Conservation (phyloP, 2,113 vertebrate species). For the Laterallus jamaicensis region DNA sequence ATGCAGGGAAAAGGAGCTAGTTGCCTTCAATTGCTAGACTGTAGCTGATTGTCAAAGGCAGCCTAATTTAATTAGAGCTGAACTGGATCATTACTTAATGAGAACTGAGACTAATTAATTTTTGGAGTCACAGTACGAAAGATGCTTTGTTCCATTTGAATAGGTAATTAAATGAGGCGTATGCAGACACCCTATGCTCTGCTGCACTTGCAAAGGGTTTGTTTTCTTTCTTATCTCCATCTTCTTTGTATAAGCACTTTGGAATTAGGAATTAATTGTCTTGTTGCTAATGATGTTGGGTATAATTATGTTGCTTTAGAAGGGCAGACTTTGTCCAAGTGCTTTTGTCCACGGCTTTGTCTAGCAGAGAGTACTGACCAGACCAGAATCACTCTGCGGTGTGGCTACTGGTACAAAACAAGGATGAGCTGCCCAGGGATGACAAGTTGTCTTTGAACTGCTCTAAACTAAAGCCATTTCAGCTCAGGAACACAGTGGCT, state of each 20-base stretch:
- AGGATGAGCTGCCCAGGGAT: not conserved
- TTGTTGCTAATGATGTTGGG: not conserved
- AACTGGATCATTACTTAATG: conserved; percentile 72
- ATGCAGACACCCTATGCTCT: conserved; percentile 23
- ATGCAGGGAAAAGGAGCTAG: not conserved
- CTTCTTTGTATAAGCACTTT: conserved; percentile 40
- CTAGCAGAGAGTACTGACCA: not conserved
- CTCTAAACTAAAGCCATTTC: not conserved
- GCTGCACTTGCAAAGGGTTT: conserved; percentile 39
- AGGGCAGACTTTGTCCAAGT: not conserved
- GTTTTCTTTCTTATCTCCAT: conserved; percentile 36
- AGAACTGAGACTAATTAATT: conserved; percentile 74
- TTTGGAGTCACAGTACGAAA: conserved; percentile 66
- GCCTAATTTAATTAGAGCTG: conserved; percentile 72
- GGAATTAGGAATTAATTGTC: conserved; percentile 39
- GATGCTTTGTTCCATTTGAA: conserved; percentile 65
- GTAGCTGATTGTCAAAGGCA: conserved; percentile 62
- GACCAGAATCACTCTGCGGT: not conserved
- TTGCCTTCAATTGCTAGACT: not conserved
- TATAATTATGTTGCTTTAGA: conserved; percentile 32
- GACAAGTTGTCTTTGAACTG: not conserved
- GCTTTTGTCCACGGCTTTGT: not conserved
- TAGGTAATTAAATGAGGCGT: conserved; percentile 51
- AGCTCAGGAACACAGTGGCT: not conserved
- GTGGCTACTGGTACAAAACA: not conserved